Conservation (phyloP, 2,113 vertebrate species). For the Leptosomus discolor region DNA sequence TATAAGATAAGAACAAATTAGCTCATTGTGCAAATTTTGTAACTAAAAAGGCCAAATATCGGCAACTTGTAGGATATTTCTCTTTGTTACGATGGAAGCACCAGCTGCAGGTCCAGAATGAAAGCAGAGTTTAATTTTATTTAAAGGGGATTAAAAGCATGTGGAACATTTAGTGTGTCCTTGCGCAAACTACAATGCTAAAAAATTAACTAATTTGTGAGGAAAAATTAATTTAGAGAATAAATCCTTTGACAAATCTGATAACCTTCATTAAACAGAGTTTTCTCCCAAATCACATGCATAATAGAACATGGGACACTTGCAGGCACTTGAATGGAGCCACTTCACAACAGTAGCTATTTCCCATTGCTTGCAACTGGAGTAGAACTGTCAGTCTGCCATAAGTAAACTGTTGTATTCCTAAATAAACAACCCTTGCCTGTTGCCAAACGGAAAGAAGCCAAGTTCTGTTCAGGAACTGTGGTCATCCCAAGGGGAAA, state of each 20-base stretch:
- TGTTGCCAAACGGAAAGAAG: conserved; percentile 1
- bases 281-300: background rate
- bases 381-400: background rate
- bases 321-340: background rate
- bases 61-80: background rate
- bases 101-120: background rate
- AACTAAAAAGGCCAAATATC: background rate
- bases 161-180: background rate
- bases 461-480: background rate
- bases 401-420: background rate
- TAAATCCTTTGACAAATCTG: background rate
- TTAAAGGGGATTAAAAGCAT: background rate
- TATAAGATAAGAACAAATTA: background rate
- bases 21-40: background rate
- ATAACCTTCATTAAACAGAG: background rate
- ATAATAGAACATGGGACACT: background rate
- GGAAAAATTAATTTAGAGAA: background rate
- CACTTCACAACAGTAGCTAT: background rate
- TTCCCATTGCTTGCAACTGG: background rate
- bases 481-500: background rate
- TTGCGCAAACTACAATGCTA: background rate
- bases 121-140: background rate
- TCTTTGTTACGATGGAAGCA: background rate
- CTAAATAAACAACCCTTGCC: background rate
- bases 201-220: background rate